phyloP scores from a whole-genome alignment of 1,140 invertebrate species.

The Nasonia vitripennis region DNA sequence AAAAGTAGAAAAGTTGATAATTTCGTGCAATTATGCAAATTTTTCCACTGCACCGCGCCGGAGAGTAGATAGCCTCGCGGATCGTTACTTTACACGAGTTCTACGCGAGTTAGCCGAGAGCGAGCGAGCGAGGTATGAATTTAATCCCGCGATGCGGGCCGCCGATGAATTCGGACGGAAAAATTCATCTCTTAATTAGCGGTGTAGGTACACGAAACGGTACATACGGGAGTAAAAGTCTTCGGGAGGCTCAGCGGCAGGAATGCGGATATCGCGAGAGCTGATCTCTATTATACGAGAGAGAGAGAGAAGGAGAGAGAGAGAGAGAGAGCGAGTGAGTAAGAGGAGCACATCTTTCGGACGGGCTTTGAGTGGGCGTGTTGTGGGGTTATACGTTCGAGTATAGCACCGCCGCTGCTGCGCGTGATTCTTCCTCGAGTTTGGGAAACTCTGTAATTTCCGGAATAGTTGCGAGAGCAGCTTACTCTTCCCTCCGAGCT shows the following conservation, averaged over 20 bases:
- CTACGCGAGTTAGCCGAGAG: neutral
- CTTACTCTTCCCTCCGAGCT: neutral
- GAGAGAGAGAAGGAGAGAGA: neutral
- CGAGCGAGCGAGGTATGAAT: neutral
- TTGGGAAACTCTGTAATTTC: constrained; percentile 53
- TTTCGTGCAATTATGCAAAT: constrained; percentile 47
- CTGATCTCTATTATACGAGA: constrained; percentile 51
- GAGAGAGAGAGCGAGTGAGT: constrained; percentile 32
- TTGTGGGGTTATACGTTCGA: neutral
- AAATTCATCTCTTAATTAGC: constrained; percentile 42
- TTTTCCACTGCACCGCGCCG: neutral
- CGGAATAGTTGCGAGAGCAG: constrained; percentile 42
- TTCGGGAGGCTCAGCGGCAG: constrained; percentile 44
- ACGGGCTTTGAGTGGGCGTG: constrained; percentile 38
- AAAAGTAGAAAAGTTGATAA: constrained; percentile 37
- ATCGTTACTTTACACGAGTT: constrained; percentile 15
- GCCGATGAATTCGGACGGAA: no score
- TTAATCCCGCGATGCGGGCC: no score
- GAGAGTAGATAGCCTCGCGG: neutral
- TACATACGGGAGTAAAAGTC: constrained; percentile 22
- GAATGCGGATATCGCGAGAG: constrained; percentile 53
- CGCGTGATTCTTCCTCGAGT: constrained; percentile 39
- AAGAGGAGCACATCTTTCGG: constrained; percentile 45
- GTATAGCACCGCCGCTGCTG: neutral
- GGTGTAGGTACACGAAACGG: neutral